phyloP scores from a whole-genome alignment of 2,888 invertebrate species.

The Ophion slaviceki region DNA sequence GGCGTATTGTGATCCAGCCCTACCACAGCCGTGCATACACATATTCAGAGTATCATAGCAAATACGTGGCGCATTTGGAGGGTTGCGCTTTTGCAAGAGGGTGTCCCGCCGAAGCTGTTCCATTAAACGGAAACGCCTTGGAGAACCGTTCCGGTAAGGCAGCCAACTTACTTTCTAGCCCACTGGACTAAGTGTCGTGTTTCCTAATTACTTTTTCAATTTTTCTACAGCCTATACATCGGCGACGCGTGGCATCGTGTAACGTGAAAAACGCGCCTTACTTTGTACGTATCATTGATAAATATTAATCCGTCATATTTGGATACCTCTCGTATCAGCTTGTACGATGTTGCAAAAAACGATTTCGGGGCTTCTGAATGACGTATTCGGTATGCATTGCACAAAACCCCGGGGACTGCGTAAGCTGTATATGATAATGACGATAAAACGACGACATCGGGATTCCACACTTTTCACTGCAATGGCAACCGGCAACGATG shows the following conservation, averaged over 20 bases:
- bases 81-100: constrained; percentile 23
- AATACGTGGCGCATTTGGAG: constrained; percentile 25
- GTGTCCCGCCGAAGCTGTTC: constrained; percentile 42
- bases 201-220: constrained; percentile 54
- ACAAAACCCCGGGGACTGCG: not conserved
- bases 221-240: constrained; percentile 27
- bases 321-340: too few species aligned
- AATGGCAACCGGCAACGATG: constrained; percentile 21
- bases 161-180: constrained; percentile 23
- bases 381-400: not conserved
- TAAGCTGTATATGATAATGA: not conserved
- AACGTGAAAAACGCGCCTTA: too few species aligned
- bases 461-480: constrained; percentile 24
- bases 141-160: constrained; percentile 16
- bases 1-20: constrained; percentile 22
- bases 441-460: constrained; percentile 1
- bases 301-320: too few species aligned
- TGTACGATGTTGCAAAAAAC: not conserved
- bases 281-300: too few species aligned
- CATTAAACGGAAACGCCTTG: constrained; percentile 48
- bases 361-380: not conserved
- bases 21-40: not conserved
- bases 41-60: not conserved
- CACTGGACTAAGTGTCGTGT: constrained; percentile 30
- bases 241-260: not conserved